These are phyloP conservation scores for Nycticorax nycticorax DNA, from an alignment of 2,113 vertebrate genomes.

Conservation along the genomic window DNA sequence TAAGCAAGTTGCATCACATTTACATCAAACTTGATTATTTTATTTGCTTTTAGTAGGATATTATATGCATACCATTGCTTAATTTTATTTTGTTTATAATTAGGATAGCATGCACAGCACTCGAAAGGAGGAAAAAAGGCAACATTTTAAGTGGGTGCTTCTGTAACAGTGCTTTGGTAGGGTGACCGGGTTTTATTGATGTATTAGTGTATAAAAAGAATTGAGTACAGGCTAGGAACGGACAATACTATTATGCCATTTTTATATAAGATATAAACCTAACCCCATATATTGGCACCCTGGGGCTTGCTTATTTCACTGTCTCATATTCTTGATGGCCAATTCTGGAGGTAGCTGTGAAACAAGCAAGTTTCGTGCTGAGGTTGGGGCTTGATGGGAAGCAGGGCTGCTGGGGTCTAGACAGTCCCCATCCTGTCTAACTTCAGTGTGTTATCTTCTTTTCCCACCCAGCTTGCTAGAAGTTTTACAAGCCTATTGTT, in stretches of 20 bases:
- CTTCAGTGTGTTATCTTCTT: background rate
- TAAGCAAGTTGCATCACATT: background rate
- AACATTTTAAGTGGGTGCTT: background rate
- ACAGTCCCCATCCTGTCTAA: background rate
- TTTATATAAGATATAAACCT: constrained; percentile 44
- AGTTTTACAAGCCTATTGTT: constrained; percentile 10
- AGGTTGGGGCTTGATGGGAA: background rate
- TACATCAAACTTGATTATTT: background rate
- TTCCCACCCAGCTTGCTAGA: background rate
- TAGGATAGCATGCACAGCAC: background rate
- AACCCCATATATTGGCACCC: background rate
- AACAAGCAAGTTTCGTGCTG: background rate
- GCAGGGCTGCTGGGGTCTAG: background rate
- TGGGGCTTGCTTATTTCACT: constrained; percentile 11
- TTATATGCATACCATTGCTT: background rate
- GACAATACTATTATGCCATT: constrained; percentile 3
- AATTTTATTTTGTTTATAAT: constrained; percentile 25
- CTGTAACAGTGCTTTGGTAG: background rate
- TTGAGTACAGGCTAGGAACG: background rate
- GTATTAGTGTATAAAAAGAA: constrained; percentile 38
- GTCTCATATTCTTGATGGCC: background rate
- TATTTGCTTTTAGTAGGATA: background rate
- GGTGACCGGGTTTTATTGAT: background rate
- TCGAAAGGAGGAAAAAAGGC: background rate
- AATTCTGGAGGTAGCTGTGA: background rate